phyloP scores from a whole-genome alignment of 2,797 vertebrate genomes.

The Phrynocephalus guinanensis region DNA sequence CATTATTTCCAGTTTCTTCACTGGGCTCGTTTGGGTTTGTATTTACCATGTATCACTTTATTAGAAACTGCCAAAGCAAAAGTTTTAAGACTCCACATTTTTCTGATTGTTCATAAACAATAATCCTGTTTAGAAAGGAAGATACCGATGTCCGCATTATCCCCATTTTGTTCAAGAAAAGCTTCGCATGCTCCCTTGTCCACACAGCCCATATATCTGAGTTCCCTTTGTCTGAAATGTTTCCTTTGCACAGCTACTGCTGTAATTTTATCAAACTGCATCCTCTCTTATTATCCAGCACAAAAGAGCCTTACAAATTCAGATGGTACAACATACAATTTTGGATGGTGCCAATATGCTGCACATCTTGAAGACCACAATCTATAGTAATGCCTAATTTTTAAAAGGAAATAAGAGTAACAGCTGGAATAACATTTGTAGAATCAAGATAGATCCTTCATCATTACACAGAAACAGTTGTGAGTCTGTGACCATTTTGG shows the following conservation, averaged over 20 bases:
- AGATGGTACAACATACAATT: not conserved
- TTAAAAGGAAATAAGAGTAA: not conserved
- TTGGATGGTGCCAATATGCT: not conserved
- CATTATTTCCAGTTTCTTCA: rapidly evolving
- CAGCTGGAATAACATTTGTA: slow-evolving; percentile 5
- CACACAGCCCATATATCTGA: not conserved
- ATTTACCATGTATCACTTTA: not conserved
- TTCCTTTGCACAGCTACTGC: not conserved
- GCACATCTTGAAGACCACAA: not conserved
- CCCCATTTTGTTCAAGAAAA: not conserved
- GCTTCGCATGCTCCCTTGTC: not conserved
- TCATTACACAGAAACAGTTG: not conserved
- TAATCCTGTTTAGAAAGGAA: not conserved
- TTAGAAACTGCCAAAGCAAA: not conserved
- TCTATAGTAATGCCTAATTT: not conserved
- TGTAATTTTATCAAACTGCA: not conserved
- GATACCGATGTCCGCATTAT: not conserved
- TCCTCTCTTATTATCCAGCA: not conserved
- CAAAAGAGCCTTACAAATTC: not conserved
- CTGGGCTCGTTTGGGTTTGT: slow-evolving; percentile 3
- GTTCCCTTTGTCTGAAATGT: not conserved
- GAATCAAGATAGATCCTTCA: not conserved
- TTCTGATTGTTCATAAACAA: not conserved
- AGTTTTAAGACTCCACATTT: not conserved
- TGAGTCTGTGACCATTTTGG: not conserved